Conservation (phyloP, 2,113 vertebrate genomes). For the Myxocyprinus asiaticus region DNA sequence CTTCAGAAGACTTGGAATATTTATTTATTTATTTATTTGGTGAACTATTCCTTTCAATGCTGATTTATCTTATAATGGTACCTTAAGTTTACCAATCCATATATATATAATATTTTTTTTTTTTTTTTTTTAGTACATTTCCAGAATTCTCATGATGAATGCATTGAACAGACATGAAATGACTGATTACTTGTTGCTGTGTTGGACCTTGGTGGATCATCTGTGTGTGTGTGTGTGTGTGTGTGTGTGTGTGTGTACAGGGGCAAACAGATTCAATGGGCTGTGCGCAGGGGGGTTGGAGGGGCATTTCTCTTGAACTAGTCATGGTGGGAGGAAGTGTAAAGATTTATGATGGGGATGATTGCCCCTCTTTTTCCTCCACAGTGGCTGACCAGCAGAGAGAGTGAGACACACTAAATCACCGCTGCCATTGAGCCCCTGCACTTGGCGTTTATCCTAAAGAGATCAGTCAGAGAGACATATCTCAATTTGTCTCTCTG, state of each 20-base stretch:
- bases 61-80: not conserved
- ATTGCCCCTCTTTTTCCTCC: constrained; percentile 56
- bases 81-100: not conserved
- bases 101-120: no score
- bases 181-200: constrained; percentile 11
- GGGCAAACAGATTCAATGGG: constrained; percentile 52
- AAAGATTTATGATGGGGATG: constrained; percentile 59
- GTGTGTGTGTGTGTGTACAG: not conserved
- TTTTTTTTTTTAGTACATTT: no score
- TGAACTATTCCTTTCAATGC: not conserved
- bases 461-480: constrained; percentile 51
- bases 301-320: constrained; percentile 55
- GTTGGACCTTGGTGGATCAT: not conserved
- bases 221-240: not conserved
- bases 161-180: constrained; percentile 9
- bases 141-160: not conserved
- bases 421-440: constrained; percentile 36
- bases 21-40: not conserved
- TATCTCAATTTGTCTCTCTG: constrained; percentile 54
- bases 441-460: constrained; percentile 57
- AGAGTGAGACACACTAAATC: constrained; percentile 51
- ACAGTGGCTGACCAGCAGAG: constrained; percentile 45
- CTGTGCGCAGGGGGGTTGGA: constrained; percentile 48
- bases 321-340: constrained; percentile 59
- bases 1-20: no score